Conservation (phyloP, 2,888 invertebrate species). For the Ormyrus pomaceus region DNA sequence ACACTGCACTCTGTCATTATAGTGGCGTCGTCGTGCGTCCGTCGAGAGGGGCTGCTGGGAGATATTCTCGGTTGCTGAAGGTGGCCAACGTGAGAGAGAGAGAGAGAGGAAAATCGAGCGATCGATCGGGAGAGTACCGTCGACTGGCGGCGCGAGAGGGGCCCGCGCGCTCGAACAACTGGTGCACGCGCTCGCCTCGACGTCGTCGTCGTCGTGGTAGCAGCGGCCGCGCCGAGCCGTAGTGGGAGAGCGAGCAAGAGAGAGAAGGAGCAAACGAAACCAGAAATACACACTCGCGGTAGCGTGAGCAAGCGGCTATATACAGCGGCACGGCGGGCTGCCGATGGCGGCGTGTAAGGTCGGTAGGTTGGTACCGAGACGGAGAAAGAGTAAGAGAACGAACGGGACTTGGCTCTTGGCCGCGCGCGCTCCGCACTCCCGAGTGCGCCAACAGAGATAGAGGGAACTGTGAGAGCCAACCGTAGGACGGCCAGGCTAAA, state of each 20-base stretch:
- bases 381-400: conserved; percentile 54
- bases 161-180: conserved; percentile 54
- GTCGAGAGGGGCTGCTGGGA: neutral
- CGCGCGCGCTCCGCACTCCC: neutral
- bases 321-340: conserved; percentile 30
- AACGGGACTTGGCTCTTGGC: conserved; percentile 67
- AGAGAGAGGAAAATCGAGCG: conserved; percentile 37
- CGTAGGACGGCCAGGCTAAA: conserved; percentile 38
- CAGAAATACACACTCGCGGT: conserved; percentile 69
- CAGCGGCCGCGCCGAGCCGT: conserved; percentile 15
- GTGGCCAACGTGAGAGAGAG: neutral
- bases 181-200: conserved; percentile 47
- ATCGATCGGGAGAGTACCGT: conserved; percentile 51
- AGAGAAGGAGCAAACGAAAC: conserved; percentile 57
- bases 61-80: neutral
- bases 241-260: conserved; percentile 44
- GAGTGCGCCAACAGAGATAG: conserved; percentile 17
- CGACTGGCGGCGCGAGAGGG: conserved; percentile 34
- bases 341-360: conserved; percentile 48
- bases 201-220: conserved; percentile 16
- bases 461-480: conserved; percentile 32
- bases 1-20: conserved; percentile 53
- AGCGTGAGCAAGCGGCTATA: conserved; percentile 63
- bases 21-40: conserved; percentile 1
- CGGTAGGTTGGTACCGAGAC: conserved; percentile 60